phyloP scores from a whole-genome alignment of 2,113 vertebrate genomes.

The Mellivora capensis region DNA sequence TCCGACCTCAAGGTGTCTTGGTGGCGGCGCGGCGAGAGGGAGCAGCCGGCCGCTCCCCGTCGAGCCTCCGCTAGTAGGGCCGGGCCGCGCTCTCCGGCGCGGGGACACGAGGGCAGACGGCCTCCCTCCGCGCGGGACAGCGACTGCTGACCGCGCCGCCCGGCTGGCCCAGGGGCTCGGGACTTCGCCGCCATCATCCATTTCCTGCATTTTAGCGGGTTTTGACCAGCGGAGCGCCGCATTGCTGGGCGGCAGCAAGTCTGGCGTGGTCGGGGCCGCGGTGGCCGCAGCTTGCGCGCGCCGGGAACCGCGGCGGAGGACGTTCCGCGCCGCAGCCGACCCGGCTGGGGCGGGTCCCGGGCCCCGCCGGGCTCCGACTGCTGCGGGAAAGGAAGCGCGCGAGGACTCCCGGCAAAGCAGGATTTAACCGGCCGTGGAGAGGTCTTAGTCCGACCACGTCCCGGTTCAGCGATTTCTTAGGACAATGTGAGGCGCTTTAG shows the following conservation, averaged over 20 bases:
- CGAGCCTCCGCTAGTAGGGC: accelerated
- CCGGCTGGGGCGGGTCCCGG: not conserved
- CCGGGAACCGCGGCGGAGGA: not conserved
- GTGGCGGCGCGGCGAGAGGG: not conserved
- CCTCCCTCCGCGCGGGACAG: not conserved
- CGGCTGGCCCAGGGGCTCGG: not conserved
- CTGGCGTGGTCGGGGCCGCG: not conserved
- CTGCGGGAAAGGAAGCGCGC: not conserved
- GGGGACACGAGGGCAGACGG: too few species aligned
- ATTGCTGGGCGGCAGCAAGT: not conserved
- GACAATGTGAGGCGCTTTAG: not conserved
- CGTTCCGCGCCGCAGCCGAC: not conserved
- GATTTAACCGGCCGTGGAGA: not conserved
- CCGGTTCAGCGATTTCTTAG: not conserved
- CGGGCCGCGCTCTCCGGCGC: not conserved
- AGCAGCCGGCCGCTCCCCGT: not conserved
- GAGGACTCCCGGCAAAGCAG: not conserved
- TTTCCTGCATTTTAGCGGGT: not conserved
- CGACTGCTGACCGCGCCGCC: accelerated
- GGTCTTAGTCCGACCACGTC: not conserved
- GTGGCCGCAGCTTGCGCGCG: not conserved
- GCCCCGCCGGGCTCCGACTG: not conserved
- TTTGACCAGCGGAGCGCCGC: not conserved
- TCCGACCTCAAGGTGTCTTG: not conserved
- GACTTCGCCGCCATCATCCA: not conserved